Evolutionary conservation across 2,113 vertebrate genomes (phyloP).

Genomic region (Malaclemys terrapin): DNA sequence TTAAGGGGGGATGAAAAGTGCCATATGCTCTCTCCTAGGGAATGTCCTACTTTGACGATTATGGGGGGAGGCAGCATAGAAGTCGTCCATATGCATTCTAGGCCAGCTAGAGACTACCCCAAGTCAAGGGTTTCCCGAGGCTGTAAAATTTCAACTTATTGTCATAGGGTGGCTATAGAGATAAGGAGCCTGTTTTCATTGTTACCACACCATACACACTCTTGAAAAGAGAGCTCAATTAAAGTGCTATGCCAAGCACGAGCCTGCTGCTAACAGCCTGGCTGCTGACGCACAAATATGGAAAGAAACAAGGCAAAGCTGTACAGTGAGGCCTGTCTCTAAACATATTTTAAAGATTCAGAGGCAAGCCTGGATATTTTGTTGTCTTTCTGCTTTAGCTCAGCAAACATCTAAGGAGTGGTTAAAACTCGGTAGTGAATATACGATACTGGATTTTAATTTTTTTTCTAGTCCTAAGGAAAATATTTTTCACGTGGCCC

Average conservation of each 20-base stretch:
- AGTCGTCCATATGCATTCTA: neutral
- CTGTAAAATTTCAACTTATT: neutral
- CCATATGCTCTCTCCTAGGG: neutral
- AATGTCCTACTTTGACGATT: neutral
- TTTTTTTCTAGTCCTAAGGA: neutral
- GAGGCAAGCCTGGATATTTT: neutral
- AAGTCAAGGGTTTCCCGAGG: neutral
- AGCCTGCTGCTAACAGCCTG: neutral
- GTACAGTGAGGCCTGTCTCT: neutral
- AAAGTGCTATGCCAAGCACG: neutral
- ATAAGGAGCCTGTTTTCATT: neutral
- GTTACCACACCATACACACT: neutral
- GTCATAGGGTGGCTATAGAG: neutral
- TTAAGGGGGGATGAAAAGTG: neutral
- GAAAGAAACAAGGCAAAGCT: neutral
- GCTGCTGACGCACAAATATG: neutral
- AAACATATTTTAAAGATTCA: neutral
- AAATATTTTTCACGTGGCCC: neutral
- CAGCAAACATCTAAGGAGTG: neutral
- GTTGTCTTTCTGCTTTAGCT: neutral
- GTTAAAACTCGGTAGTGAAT: neutral
- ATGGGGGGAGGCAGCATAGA: neutral
- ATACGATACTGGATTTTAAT: neutral
- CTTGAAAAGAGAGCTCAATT: neutral
- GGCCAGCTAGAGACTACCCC: neutral